Conservation (phyloP, 2,888 invertebrate species). For the Microchrysa polita region DNA sequence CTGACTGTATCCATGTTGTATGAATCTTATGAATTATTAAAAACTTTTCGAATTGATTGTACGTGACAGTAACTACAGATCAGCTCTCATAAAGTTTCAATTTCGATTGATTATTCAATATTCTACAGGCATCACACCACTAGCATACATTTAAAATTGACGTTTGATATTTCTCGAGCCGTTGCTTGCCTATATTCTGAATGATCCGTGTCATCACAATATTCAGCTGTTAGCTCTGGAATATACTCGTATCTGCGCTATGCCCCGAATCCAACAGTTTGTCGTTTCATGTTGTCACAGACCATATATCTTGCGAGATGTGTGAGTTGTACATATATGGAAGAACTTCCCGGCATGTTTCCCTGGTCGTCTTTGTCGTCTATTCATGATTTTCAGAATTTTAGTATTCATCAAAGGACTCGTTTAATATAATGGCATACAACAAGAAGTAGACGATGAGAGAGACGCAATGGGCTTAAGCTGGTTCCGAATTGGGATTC, state of each 20-base stretch:
- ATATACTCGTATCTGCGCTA: no score
- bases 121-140: background rate
- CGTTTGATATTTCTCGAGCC: no score
- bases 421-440: slow-evolving; percentile 24
- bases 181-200: background rate
- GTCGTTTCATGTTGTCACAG: background rate
- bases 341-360: background rate
- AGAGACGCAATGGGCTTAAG: slow-evolving; percentile 2
- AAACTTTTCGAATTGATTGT: slow-evolving; percentile 36
- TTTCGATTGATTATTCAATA: slow-evolving; percentile 39
- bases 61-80: slow-evolving; percentile 32
- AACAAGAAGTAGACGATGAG: slow-evolving; percentile 4
- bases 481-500: background rate
- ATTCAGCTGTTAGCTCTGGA: slow-evolving; percentile 3
- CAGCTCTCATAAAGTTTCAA: slow-evolving; percentile 30
- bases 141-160: background rate
- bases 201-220: background rate
- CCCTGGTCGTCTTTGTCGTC: background rate
- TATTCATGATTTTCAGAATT: slow-evolving; percentile 14
- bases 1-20: background rate
- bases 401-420: slow-evolving; percentile 42
- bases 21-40: slow-evolving; percentile 44
- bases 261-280: slow-evolving; percentile 5
- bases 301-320: background rate
- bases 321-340: no score